A percentile compares a stretch with the other conserved stretches of the same genome.
Evolutionary conservation across 2,888 invertebrate species (phyloP).

Genomic region (Bombylius discolor): DNA sequence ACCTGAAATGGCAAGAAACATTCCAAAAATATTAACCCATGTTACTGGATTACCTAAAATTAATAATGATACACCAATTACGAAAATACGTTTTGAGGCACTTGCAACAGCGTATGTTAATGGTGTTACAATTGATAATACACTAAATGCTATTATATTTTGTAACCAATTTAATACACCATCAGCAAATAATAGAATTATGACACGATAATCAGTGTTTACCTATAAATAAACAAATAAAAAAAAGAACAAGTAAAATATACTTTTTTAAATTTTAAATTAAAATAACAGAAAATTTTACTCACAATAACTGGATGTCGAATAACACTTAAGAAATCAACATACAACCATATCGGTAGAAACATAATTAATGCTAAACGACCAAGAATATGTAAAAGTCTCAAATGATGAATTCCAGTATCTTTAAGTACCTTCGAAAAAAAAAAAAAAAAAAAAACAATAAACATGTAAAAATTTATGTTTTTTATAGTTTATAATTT

Average conservation of each 20-base stretch:
- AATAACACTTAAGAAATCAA: conserved; percentile 51
- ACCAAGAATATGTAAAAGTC: conserved; percentile 68
- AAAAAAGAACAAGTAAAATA: background rate
- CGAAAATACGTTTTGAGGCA: conserved; percentile 84
- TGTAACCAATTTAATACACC: conserved; percentile 88
- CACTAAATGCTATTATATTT: conserved; percentile 88
- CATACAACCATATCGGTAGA: conserved; percentile 66
- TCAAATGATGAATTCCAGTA: conserved; percentile 78
- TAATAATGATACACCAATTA: conserved; percentile 77
- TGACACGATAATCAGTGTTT: conserved; percentile 4
- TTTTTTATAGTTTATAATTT: background rate
- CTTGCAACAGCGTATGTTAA: conserved; percentile 92
- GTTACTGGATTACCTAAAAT: conserved; percentile 87
- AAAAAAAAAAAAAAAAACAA: background rate
- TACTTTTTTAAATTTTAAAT: background rate
- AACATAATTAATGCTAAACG: conserved; percentile 68
- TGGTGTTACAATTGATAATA: conserved; percentile 82
- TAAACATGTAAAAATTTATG: background rate
- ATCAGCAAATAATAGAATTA: conserved; percentile 54
- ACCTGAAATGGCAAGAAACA: conserved; percentile 79
- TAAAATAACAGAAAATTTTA: background rate
- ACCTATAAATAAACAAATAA: background rate
- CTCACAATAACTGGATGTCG: conserved; percentile 49
- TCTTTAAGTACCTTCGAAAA: conserved; percentile 57
- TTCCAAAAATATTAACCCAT: conserved; percentile 71